A percentile compares a stretch with the other conserved stretches of the same genome.
Evolutionary conservation across 2,888 invertebrate species (phyloP).

Genomic region (Petrophora chlorosata): DNA sequence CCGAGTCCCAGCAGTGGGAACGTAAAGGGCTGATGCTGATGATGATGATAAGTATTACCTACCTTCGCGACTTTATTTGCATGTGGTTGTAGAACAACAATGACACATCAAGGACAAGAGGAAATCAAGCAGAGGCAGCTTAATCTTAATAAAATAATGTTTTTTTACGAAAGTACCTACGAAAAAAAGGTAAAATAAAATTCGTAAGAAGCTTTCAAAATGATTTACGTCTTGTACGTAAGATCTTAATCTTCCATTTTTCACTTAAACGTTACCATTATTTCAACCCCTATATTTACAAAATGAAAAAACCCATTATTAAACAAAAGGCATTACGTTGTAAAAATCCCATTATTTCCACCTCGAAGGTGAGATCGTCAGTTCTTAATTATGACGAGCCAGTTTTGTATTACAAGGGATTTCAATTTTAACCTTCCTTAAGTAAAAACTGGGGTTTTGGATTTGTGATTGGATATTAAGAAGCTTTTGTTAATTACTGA

Average conservation of each 20-base stretch:
- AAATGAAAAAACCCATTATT: too few relatives aligned
- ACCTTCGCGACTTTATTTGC: too few relatives aligned
- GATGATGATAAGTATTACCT: too few relatives aligned
- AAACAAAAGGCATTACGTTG: slow-evolving; percentile 22
- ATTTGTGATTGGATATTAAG: too few relatives aligned
- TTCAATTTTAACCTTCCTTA: slow-evolving; percentile 16
- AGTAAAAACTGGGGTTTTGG: slow-evolving; percentile 18
- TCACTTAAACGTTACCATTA: slow-evolving; percentile 11
- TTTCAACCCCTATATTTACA: slow-evolving; percentile 16
- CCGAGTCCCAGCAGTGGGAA: too few relatives aligned
- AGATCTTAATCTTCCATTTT: slow-evolving; percentile 3
- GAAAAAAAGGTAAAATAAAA: neutral
- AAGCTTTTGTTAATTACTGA: neutral
- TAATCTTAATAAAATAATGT: too few relatives aligned
- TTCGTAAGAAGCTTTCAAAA: neutral
- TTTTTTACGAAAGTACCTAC: too few relatives aligned
- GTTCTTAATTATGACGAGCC: slow-evolving; percentile 21
- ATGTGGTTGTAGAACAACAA: too few relatives aligned
- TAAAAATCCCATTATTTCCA: slow-evolving; percentile 26
- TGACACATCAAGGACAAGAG: too few relatives aligned
- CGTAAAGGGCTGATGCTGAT: too few relatives aligned
- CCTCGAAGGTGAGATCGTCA: slow-evolving; percentile 13
- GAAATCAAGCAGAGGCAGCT: too few relatives aligned
- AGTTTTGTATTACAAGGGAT: slow-evolving; percentile 12
- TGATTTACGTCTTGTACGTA: too few relatives aligned